These are phyloP conservation scores for Caenorhabditis uteleia DNA, from an alignment of 2,888 invertebrate species.

Conservation along the genomic window DNA sequence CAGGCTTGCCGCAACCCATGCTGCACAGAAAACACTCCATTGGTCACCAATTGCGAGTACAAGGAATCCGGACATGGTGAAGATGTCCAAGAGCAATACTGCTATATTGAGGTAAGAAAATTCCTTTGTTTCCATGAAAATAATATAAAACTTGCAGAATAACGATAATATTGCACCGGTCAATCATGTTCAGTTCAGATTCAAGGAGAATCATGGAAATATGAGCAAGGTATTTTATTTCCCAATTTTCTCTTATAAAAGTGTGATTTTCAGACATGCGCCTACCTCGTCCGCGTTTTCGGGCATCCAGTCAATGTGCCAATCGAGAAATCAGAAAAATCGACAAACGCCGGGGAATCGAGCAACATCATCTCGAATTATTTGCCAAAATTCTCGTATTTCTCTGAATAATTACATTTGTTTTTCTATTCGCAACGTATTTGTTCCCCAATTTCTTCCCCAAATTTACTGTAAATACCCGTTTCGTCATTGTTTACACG, in stretches of 20 bases:
- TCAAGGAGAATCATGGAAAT: conserved; percentile 33
- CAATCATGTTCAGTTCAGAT: conserved; percentile 28
- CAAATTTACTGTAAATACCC: too few species aligned
- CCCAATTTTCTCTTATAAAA: too few species aligned
- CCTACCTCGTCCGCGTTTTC: conserved; percentile 34
- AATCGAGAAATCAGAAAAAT: too few species aligned
- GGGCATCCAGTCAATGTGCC: too few species aligned
- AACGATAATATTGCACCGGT: conserved; percentile 2
- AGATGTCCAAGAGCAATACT: conserved; percentile 26
- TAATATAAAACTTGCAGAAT: conserved; percentile 3
- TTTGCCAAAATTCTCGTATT: too few species aligned
- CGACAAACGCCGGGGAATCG: too few species aligned
- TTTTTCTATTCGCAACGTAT: too few species aligned
- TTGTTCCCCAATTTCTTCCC: too few species aligned
- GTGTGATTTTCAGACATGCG: conserved; percentile 24
- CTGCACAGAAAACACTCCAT: conserved; percentile 8
- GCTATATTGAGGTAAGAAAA: background rate
- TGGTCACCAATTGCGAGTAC: conserved; percentile 12
- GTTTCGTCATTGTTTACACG: too few species aligned
- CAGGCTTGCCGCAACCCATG: conserved; percentile 15
- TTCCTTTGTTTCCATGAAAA: too few species aligned
- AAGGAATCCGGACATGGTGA: background rate
- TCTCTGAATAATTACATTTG: too few species aligned
- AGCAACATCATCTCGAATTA: too few species aligned
- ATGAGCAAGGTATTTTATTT: conserved; percentile 18